Evolutionary conservation across 2,888 invertebrate genomes (phyloP).

Genomic region (Drosophila demipolita): DNA sequence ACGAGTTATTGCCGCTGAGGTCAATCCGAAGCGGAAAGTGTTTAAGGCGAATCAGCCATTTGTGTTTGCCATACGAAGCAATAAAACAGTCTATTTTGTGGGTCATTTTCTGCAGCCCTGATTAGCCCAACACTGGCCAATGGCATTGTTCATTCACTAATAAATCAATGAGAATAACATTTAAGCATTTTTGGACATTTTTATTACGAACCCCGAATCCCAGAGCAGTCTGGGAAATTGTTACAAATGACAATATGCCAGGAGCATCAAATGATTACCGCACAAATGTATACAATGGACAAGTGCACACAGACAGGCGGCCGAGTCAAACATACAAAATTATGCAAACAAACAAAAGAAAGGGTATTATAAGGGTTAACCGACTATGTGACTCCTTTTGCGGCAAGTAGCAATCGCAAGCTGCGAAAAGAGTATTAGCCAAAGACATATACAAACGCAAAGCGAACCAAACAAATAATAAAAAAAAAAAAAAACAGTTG

Average conservation of each 20-base stretch:
- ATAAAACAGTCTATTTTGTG: slow-evolving; percentile 60
- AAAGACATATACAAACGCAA: slow-evolving; percentile 13
- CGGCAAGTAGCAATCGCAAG: neutral
- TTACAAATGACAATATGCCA: slow-evolving; percentile 56
- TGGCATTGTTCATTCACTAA: slow-evolving; percentile 20
- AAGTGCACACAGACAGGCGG: slow-evolving; percentile 10
- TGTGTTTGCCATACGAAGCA: slow-evolving; percentile 70
- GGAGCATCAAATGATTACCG: slow-evolving; percentile 64
- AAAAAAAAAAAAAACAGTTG: slow-evolving; percentile 16
- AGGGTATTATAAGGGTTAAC: neutral
- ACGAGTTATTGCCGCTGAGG: neutral
- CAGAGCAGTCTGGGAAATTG: slow-evolving; percentile 22
- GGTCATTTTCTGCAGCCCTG: slow-evolving; percentile 68
- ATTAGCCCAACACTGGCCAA: slow-evolving; percentile 22
- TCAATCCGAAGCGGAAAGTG: slow-evolving; percentile 53
- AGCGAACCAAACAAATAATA: slow-evolving; percentile 37
- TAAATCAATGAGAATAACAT: slow-evolving; percentile 28
- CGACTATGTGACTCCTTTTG: neutral
- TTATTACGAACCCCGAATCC: slow-evolving; percentile 20
- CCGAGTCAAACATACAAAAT: slow-evolving; percentile 17
- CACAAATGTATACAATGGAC: slow-evolving; percentile 55
- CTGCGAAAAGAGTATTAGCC: slow-evolving; percentile 5
- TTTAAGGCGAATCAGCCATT: slow-evolving; percentile 76
- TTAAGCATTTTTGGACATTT: slow-evolving; percentile 33
- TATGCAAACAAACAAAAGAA: neutral